Evolutionary conservation across 2,113 vertebrate species (phyloP).

Genomic region (Vanacampus margaritifer): DNA sequence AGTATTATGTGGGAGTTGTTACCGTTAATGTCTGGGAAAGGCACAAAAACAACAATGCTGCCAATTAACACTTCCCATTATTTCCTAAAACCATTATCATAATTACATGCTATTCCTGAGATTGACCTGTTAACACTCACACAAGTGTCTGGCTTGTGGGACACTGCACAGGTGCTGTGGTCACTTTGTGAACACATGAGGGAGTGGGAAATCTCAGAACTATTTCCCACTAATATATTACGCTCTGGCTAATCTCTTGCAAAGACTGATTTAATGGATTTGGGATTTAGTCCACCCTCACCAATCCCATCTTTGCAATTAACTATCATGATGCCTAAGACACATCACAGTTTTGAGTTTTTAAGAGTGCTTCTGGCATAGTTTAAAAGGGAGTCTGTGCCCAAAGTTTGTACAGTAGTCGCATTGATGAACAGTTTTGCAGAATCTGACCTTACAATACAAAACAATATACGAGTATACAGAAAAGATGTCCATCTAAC

Average conservation of each 20-base stretch:
- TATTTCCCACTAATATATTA: conserved; percentile 35
- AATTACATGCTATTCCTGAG: conserved; percentile 37
- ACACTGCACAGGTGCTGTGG: conserved; percentile 13
- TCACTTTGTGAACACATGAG: conserved; percentile 31
- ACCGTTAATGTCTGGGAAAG: too few species aligned
- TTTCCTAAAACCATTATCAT: conserved; percentile 21
- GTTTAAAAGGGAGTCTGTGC: not conserved
- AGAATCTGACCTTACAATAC: not conserved
- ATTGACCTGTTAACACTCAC: conserved; percentile 18
- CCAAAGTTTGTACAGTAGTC: not conserved
- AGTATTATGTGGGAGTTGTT: too few species aligned
- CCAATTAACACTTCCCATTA: not conserved
- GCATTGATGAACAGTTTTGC: too few species aligned
- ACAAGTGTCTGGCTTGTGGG: conserved; percentile 22
- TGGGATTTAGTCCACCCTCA: conserved; percentile 37
- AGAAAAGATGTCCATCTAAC: too few species aligned
- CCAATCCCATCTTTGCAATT: conserved; percentile 14
- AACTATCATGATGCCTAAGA: conserved; percentile 38
- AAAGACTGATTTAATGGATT: conserved; percentile 45
- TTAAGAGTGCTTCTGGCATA: not conserved
- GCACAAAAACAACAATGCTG: not conserved
- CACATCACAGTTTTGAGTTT: conserved; percentile 1
- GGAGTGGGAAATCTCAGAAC: conserved; percentile 36
- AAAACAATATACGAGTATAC: too few species aligned
- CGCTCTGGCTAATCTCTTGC: conserved; percentile 43